Percentiles rank a stretch among this genome's conserved stretches.
Evolutionary conservation across 2,113 vertebrate species (phyloP).

Genomic region (Oreocharis arfaki): DNA sequence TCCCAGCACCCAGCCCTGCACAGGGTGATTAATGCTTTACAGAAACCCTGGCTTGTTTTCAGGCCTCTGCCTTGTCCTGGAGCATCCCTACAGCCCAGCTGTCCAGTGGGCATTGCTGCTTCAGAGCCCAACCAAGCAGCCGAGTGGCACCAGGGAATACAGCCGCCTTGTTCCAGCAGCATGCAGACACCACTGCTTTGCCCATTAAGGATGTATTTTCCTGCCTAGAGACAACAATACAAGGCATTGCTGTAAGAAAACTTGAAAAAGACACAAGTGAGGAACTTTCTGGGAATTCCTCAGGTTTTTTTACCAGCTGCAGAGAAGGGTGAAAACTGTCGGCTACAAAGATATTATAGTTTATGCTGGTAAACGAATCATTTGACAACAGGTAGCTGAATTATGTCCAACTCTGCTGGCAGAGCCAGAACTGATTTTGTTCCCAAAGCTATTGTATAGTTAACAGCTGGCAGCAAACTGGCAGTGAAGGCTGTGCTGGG

Average conservation of each 20-base stretch:
- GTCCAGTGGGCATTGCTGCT: background rate
- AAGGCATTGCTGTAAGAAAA: background rate
- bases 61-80: background rate
- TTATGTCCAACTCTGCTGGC: background rate
- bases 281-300: background rate
- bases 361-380: slow-evolving; percentile 16
- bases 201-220: background rate
- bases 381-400: slow-evolving; percentile 55
- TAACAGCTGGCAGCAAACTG: slow-evolving; percentile 43
- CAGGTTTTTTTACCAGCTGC: background rate
- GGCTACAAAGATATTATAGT: background rate
- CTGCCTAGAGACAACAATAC: background rate
- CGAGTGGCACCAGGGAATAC: background rate
- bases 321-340: slow-evolving; percentile 14
- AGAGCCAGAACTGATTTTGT: background rate
- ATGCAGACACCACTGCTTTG: background rate
- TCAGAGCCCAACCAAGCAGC: background rate
- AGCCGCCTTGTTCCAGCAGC: background rate
- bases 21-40: background rate
- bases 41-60: background rate
- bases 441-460: background rate
- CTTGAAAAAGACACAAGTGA: background rate
- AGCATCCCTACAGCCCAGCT: background rate
- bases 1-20: background rate
- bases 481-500: background rate